Conservation (phyloP, 2,888 invertebrate species). For the Aspidiotus rigidus region DNA sequence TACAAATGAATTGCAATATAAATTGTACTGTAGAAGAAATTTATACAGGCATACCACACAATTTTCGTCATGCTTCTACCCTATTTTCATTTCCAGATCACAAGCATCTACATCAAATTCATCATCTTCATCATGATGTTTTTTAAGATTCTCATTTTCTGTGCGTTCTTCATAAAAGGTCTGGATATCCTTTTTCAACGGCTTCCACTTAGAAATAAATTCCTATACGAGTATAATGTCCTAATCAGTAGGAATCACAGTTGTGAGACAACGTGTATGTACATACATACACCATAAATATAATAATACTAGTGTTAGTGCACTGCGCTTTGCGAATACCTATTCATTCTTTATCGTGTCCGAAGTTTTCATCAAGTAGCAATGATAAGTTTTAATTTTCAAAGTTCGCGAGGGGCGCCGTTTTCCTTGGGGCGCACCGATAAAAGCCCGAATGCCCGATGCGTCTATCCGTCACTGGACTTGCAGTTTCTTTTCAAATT, state of each 20-base stretch:
- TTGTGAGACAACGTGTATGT: too few relatives aligned
- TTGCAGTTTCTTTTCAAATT: too few relatives aligned
- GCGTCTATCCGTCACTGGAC: too few relatives aligned
- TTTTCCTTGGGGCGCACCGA: too few relatives aligned
- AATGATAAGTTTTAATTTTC: too few relatives aligned
- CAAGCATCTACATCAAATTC: background rate
- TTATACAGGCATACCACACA: background rate
- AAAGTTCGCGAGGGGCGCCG: too few relatives aligned
- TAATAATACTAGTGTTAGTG: too few relatives aligned
- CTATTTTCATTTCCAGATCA: background rate
- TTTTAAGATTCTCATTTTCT: background rate
- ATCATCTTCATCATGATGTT: conserved; percentile 2
- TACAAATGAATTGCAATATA: background rate
- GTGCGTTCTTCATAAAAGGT: background rate
- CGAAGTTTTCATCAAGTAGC: too few relatives aligned
- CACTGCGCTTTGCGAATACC: background rate
- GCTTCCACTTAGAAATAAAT: conserved; percentile 2
- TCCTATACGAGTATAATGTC: too few relatives aligned
- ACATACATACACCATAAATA: too few relatives aligned
- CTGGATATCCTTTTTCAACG: background rate
- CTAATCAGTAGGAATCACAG: background rate
- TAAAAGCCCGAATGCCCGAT: too few relatives aligned
- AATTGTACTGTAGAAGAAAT: background rate
- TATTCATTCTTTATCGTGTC: too few relatives aligned
- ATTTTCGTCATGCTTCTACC: background rate